Percentiles rank a stretch among this genome's conserved stretches.
Conservation (phyloP, 2,113 vertebrate species). For the Alethe diademata region DNA sequence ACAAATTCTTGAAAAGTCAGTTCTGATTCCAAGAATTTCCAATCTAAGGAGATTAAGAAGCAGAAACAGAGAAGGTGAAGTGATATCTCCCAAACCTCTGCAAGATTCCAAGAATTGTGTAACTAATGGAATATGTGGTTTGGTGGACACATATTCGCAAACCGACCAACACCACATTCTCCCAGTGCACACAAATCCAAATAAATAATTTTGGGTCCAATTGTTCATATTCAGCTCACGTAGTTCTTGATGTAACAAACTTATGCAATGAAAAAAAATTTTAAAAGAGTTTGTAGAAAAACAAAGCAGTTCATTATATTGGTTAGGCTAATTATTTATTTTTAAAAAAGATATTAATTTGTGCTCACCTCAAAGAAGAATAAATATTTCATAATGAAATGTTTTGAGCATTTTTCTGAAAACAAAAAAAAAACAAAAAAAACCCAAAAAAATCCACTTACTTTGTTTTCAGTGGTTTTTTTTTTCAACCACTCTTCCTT, state of each 20-base stretch:
- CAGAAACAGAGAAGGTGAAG: background rate
- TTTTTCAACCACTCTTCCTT: background rate
- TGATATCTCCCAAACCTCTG: background rate
- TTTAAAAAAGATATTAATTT: background rate
- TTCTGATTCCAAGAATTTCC: background rate
- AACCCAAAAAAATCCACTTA: accelerated
- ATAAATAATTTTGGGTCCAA: background rate
- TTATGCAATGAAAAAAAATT: background rate
- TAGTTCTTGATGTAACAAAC: background rate
- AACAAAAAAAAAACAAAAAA: background rate
- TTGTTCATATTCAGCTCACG: accelerated
- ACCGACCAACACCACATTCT: accelerated
- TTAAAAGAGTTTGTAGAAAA: accelerated
- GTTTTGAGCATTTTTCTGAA: background rate
- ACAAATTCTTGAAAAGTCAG: background rate
- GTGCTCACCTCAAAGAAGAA: background rate
- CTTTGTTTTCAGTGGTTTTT: accelerated
- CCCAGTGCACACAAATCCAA: background rate
- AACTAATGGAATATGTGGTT: background rate
- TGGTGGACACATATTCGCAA: background rate
- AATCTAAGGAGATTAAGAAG: background rate
- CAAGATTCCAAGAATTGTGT: background rate
- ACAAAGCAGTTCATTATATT: accelerated
- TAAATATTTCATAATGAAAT: background rate
- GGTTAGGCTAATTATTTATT: background rate